Conservation (phyloP, 2,113 vertebrate genomes). For the Labeo catla region DNA sequence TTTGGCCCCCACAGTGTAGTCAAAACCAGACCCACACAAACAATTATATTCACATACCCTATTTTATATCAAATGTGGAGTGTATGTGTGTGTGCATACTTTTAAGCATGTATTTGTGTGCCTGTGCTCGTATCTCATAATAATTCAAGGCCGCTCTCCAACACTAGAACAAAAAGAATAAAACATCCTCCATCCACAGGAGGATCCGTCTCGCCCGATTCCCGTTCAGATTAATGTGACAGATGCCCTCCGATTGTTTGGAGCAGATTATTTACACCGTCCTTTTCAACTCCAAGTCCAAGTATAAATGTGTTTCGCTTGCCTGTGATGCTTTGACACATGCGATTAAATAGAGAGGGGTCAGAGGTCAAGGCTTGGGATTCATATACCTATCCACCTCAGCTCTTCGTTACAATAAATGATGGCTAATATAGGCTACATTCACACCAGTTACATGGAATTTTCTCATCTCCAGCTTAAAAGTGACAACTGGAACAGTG, state of each 20-base stretch:
- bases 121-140: conserved; percentile 35
- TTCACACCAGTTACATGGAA: neutral
- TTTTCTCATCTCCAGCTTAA: neutral
- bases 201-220: conserved; percentile 5
- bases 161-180: conserved; percentile 38
- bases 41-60: neutral
- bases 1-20: neutral
- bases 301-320: conserved; percentile 8
- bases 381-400: neutral
- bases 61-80: conserved; percentile 55
- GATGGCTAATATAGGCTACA: neutral
- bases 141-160: conserved; percentile 42
- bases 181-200: conserved; percentile 19
- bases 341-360: neutral
- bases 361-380: conserved; percentile 20
- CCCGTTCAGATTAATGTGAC: conserved; percentile 25
- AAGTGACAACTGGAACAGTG: neutral
- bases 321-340: neutral
- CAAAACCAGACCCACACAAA: neutral
- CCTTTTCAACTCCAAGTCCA: neutral
- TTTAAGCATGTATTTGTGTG: conserved; percentile 35
- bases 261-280: conserved; percentile 27
- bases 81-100: conserved; percentile 55
- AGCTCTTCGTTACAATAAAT: neutral
- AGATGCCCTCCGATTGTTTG: conserved; percentile 18